These are phyloP conservation scores for Ypsolopha scabrella DNA, from an alignment of 2,888 invertebrate genomes.

Conservation along the genomic window DNA sequence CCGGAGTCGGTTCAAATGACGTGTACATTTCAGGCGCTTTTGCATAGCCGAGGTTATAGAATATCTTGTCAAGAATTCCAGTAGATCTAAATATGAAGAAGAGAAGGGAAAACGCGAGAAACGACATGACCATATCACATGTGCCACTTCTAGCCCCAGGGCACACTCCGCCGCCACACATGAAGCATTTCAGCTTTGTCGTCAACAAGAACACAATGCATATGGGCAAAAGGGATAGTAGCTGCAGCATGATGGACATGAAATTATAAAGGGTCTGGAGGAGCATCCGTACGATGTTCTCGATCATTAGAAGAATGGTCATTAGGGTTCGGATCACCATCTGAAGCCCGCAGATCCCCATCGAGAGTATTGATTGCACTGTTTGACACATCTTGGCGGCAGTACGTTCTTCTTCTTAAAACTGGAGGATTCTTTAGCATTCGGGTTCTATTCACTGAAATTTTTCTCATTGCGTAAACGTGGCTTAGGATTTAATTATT, in stretches of 20 bases:
- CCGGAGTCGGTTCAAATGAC: slow-evolving; percentile 34
- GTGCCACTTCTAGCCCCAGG: slow-evolving; percentile 39
- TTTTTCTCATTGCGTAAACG: too few species aligned
- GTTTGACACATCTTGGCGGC: slow-evolving; percentile 37
- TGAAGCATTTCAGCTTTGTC: slow-evolving; percentile 39
- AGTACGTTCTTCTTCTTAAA: too few species aligned
- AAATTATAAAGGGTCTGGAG: slow-evolving; percentile 51
- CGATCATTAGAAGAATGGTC: slow-evolving; percentile 50
- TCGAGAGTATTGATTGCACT: slow-evolving; percentile 33
- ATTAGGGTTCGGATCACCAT: slow-evolving; percentile 51
- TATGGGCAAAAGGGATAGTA: slow-evolving; percentile 47
- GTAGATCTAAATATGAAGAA: slow-evolving; percentile 45
- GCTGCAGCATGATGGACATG: slow-evolving; percentile 45
- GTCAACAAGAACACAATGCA: slow-evolving; percentile 45
- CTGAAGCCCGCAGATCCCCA: slow-evolving; percentile 41
- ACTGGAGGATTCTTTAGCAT: too few species aligned
- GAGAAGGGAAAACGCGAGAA: slow-evolving; percentile 32
- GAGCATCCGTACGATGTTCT: slow-evolving; percentile 47
- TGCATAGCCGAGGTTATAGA: slow-evolving; percentile 43
- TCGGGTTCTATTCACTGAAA: too few species aligned
- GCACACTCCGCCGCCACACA: slow-evolving; percentile 48
- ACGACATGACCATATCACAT: slow-evolving; percentile 47
- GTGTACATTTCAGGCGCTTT: slow-evolving; percentile 20
- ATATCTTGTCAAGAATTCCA: slow-evolving; percentile 44
- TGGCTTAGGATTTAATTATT: too few species aligned